phyloP scores from a whole-genome alignment of 1,140 invertebrate genomes.

The Olivierus martensii region DNA sequence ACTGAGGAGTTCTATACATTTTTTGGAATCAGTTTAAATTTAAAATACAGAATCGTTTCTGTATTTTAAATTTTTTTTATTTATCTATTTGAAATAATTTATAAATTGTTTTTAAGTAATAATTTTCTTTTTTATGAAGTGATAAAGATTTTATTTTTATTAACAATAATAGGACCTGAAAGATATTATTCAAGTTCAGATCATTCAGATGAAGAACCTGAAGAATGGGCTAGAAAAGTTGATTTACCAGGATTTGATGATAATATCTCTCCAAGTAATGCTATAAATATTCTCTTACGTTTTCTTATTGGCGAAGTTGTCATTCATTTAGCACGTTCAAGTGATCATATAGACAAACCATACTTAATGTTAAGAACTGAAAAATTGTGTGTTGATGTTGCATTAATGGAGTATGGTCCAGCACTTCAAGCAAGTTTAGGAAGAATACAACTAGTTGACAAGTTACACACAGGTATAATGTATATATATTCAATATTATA shows the following conservation, averaged over 20 bases:
- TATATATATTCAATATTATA: too few species aligned
- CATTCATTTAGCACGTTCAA: conserved; percentile 42
- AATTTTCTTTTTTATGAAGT: too few species aligned
- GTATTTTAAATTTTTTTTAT: too few species aligned
- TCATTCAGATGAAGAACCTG: conserved; percentile 50
- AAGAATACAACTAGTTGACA: conserved; percentile 58
- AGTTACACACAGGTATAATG: conserved; percentile 50
- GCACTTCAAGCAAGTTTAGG: conserved; percentile 58
- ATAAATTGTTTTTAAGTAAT: too few species aligned
- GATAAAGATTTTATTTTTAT: too few species aligned
- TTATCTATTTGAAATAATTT: too few species aligned
- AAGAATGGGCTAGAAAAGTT: conserved; percentile 51
- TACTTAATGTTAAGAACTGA: conserved; percentile 59
- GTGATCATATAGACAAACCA: conserved; percentile 48
- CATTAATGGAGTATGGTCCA: conserved; percentile 61
- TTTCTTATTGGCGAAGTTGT: conserved; percentile 53
- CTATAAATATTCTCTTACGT: conserved; percentile 51
- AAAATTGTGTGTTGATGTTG: conserved; percentile 53
- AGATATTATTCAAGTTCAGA: too few species aligned
- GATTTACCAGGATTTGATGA: conserved; percentile 71
- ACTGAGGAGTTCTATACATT: too few species aligned
- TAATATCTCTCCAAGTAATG: conserved; percentile 61
- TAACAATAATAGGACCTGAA: too few species aligned
- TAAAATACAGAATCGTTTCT: too few species aligned
- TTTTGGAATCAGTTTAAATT: too few species aligned